Evolutionary conservation across 2,888 invertebrate genomes (phyloP).

Genomic region (Drosophila recens): DNA sequence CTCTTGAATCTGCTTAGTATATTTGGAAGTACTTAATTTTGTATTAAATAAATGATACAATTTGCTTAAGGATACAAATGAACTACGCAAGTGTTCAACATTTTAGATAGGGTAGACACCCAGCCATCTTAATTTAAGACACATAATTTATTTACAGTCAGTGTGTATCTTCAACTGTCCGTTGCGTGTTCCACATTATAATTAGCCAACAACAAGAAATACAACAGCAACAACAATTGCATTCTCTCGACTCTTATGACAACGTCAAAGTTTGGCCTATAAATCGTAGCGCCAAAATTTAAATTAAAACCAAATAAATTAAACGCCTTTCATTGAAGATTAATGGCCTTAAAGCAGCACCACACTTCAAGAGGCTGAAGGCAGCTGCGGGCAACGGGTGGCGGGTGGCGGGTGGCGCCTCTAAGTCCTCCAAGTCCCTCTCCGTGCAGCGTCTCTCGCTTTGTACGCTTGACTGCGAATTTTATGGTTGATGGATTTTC

Average conservation of each 20-base stretch:
- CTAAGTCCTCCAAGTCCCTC: conserved; percentile 9
- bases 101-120: conserved; percentile 13
- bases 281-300: conserved; percentile 77
- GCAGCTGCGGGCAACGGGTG: conserved; percentile 1
- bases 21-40: too few species aligned
- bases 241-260: conserved; percentile 55
- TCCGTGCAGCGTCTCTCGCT: conserved; percentile 58
- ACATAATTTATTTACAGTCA: conserved; percentile 37
- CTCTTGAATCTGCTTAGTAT: too few species aligned
- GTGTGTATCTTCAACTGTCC: conserved; percentile 53
- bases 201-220: conserved; percentile 58
- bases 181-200: conserved; percentile 71
- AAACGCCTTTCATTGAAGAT: conserved; percentile 82
- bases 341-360: conserved; percentile 75
- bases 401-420: conserved; percentile 9
- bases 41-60: too few species aligned
- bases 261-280: conserved; percentile 76
- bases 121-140: background rate
- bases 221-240: conserved; percentile 42
- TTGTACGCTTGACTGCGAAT: conserved; percentile 80
- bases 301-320: conserved; percentile 82
- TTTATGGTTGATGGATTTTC: conserved; percentile 80
- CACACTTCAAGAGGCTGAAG: conserved; percentile 34
- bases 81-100: background rate
- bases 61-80: too few species aligned